Evolutionary conservation across 2,113 vertebrate genomes (phyloP), one percentile per base, ranked within the genome.

Genomic region (Oreotrochilus melanogaster): DNA sequence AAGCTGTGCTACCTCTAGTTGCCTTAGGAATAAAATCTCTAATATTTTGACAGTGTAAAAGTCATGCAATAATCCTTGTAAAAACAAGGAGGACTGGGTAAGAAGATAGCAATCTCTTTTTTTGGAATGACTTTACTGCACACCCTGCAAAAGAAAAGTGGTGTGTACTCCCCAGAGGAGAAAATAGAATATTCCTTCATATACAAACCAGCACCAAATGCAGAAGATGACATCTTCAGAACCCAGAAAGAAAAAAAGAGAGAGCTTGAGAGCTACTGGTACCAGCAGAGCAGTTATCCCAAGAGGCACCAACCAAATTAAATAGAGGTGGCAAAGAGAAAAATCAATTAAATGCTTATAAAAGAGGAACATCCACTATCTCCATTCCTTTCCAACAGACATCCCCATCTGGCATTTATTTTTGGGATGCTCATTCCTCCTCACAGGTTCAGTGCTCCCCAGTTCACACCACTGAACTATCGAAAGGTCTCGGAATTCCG

Each of bases 341-440:
- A 82, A 92, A 25, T 61, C 51, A 78, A 88, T 69, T 48, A 74
- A 90, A 62, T 3, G 27, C 71, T 88, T 28, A 64, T 81, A 86
- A 64, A 67, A 45, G 1, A 69, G 31, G 89, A 37, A 37, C 67
- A 30, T 86, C 94, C 95, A 87, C 97, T 97, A 96, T 97, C 96
- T 97, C 92, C 96, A 37, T 73, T 95, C 92, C 91, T 96, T 97
- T 88, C 97, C 97, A 94, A 88, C 80, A 93, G 94, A 57, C 84
- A 91, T 69, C 76, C 93, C 98, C 99, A 99, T 99, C 98, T 99
- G 99, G 99, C 98, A 98, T 96, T 98, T 96, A 98, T 99, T 98
- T 97, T 94, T 78, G 94, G 98, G 98, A 97, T 97, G 97, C 98
- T 98, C 97, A 67, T 84, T 98, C 95, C 97, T 96, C 97, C 98